Base-by-base conservation (phyloP, 2,888 invertebrate species). In the Temnothorax ravouxi region DNA sequence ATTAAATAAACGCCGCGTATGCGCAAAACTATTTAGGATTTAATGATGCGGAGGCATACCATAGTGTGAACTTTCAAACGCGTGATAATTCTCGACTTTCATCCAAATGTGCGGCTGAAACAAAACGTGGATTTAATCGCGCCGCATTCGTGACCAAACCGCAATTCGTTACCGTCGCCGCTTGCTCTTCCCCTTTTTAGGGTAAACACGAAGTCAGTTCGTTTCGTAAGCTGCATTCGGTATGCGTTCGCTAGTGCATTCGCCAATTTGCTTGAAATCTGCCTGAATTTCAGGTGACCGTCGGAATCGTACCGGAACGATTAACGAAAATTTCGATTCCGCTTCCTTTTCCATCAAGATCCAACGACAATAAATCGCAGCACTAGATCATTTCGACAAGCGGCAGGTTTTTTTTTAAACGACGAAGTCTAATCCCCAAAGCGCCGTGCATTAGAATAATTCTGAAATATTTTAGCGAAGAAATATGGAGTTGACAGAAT, bases 71-170 rank as follows among this genome's bases (percentile, higher is more conserved):
- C 72, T 79, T 59, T 59, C 72, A 38, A 79, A 59, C 47, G 44
- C 52, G 41, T 11, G 34, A 34, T 38, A 47, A 79, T 79, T 59
- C 59, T 38, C 79, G 29, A 18, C 29, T 47, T 15, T 59, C 72
- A 47, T 71, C 15, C 34, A 21, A 34, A 59, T 13, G 18, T 13
- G 18, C 50, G 62, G 4, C n/a, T 21, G 69, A 56, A 69, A 77
- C 79, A 80, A 79, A 79, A 79, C 77, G 44, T 59, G 34, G 38
- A 38, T 72, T 80, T 80, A 80, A 80, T 80, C 74, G 47, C 38
- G 21, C 44, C 15, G 44, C 47, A 47, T 47, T 72, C 72, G 72
- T 80, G 79, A 80, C 34, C 47, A 47, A 18, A 80, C 74, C 79
- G 13, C 79, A 59, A 80, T 80, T 80, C 79, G 47, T 72, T 69